Evolutionary conservation across 2,113 vertebrate genomes (phyloP).

Genomic region (Capreolus pygargus): DNA sequence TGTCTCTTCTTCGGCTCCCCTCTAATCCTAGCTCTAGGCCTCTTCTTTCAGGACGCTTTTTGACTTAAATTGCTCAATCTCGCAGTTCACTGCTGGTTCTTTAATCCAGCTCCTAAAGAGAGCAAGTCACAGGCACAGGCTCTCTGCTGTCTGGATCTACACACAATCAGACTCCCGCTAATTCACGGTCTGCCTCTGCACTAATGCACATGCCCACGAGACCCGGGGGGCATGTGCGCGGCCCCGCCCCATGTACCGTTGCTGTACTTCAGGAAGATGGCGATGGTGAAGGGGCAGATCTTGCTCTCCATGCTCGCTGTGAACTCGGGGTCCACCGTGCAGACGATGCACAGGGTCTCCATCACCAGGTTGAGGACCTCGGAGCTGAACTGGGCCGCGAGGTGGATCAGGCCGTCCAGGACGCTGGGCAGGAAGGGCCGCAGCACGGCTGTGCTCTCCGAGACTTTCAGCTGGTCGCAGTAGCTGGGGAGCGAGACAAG

Average conservation of each 20-base stretch:
- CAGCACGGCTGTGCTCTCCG: slow-evolving; percentile 93
- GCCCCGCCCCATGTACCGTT: slow-evolving; percentile 84
- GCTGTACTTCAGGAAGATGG: slow-evolving; percentile 98
- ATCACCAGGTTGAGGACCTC: slow-evolving; percentile 98
- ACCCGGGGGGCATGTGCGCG: rapidly evolving
- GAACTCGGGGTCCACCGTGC: slow-evolving; percentile 93
- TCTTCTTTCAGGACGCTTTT: background rate
- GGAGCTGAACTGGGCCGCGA: slow-evolving; percentile 96
- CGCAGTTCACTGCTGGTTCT: background rate
- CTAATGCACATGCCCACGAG: background rate
- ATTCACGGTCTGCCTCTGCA: background rate
- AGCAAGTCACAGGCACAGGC: background rate
- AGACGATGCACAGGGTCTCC: slow-evolving; percentile 97
- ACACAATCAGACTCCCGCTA: background rate
- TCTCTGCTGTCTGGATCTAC: background rate
- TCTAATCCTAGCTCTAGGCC: background rate
- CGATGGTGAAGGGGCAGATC: slow-evolving; percentile 98
- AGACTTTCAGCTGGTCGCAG: slow-evolving; percentile 97
- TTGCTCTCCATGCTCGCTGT: slow-evolving; percentile 95
- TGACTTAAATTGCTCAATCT: background rate
- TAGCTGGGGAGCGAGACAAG: slow-evolving; percentile 83
- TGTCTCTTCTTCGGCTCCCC: background rate
- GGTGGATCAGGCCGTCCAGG: slow-evolving; percentile 94
- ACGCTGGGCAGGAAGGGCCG: slow-evolving; percentile 97
- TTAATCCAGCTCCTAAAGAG: background rate